phyloP scores from a whole-genome alignment of 2,888 invertebrate genomes.

The Eupithecia pulchellata region DNA sequence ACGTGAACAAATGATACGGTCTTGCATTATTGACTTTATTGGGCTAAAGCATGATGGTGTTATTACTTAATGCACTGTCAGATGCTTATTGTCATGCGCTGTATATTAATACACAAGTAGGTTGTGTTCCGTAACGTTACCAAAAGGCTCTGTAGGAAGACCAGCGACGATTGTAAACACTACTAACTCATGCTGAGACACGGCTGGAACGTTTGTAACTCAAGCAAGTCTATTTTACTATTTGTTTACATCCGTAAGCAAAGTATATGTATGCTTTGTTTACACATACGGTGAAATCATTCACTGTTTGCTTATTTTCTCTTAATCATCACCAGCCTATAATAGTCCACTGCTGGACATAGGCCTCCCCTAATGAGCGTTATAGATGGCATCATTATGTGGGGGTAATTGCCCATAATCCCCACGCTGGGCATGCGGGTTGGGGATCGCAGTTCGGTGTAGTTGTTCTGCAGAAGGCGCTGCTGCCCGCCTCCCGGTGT shows the following conservation, averaged over 20 bases:
- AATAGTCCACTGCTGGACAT: no score
- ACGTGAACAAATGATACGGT: constrained; percentile 53
- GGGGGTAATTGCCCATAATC: no score
- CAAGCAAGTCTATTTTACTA: neutral
- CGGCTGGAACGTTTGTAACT: neutral
- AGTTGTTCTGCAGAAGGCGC: no score
- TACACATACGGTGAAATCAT: no score
- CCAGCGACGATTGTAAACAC: neutral
- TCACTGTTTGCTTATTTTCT: neutral
- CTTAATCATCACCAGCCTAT: no score
- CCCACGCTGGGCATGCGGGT: no score
- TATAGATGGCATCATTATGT: no score
- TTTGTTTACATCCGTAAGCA: no score
- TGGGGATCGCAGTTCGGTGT: no score
- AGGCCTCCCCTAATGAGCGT: no score
- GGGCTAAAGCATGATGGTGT: constrained; percentile 53
- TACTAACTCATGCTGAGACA: neutral
- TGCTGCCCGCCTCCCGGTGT: no score
- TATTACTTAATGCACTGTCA: constrained; percentile 31
- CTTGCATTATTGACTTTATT: constrained; percentile 8
- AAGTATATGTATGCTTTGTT: no score
- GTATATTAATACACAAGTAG: neutral
- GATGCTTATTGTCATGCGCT: constrained; percentile 13
- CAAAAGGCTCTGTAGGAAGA: neutral
- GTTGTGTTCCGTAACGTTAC: neutral